These are phyloP conservation scores for Anas georgica DNA, from an alignment of 2,797 vertebrate genomes.

Conservation along the genomic window DNA sequence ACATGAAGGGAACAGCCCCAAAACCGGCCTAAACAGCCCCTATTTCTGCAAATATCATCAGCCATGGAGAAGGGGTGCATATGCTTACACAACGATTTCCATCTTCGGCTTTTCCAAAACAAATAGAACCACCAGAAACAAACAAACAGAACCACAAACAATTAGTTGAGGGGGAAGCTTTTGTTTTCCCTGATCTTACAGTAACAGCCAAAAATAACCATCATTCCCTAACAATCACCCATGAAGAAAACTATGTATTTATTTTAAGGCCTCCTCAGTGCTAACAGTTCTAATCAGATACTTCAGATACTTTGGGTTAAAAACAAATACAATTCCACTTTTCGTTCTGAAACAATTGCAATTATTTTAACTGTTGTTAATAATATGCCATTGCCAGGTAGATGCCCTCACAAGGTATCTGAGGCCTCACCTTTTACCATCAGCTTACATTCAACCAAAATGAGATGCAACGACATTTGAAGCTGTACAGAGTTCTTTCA, in stretches of 20 bases:
- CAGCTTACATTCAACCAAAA: conserved; percentile 20
- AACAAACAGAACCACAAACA: neutral
- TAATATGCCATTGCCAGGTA: neutral
- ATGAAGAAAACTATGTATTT: neutral
- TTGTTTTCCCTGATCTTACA: neutral
- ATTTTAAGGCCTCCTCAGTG: neutral
- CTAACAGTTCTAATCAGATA: neutral
- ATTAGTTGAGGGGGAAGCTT: neutral
- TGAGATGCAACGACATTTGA: neutral
- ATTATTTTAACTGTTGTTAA: conserved; percentile 12
- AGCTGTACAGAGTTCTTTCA: neutral
- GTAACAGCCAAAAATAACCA: neutral
- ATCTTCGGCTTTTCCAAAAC: neutral
- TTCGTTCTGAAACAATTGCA: neutral
- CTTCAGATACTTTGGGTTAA: neutral
- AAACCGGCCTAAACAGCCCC: neutral
- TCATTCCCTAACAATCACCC: neutral
- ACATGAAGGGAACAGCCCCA: neutral
- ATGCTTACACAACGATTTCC: neutral
- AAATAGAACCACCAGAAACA: neutral
- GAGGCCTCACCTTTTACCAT: conserved; percentile 10
- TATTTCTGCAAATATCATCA: neutral
- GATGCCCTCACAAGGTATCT: neutral
- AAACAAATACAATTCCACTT: neutral
- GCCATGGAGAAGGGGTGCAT: neutral